Percentiles rank a stretch among this genome's conserved stretches.
These are phyloP conservation scores for Luperina testacea DNA, from an alignment of 2,888 invertebrate species.

Conservation along the genomic window DNA sequence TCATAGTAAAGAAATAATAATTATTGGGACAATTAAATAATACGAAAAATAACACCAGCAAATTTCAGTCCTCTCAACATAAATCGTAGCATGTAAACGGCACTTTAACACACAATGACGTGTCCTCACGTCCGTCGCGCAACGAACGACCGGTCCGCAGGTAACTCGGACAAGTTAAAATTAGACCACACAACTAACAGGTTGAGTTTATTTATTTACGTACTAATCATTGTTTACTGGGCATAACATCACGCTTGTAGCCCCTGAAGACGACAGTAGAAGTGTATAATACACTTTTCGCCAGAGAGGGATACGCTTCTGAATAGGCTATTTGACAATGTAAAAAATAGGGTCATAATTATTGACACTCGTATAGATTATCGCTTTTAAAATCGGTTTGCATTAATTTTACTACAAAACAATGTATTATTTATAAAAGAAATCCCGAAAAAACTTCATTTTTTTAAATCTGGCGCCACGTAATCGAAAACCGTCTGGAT, in stretches of 20 bases:
- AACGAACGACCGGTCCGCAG: constrained; percentile 46
- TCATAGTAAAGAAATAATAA: neutral
- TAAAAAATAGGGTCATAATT: no score
- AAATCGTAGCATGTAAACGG: constrained; percentile 52
- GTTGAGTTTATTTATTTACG: constrained; percentile 53
- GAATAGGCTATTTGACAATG: no score
- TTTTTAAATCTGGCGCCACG: no score
- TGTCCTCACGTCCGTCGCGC: constrained; percentile 28
- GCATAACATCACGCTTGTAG: neutral
- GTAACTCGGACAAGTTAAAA: constrained; percentile 53
- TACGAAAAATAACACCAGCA: neutral
- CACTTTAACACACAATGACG: constrained; percentile 19
- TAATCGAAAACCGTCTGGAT: no score
- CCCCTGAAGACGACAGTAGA: rapidly evolving
- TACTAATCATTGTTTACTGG: constrained; percentile 25
- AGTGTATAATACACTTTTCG: neutral
- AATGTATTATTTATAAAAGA: no score
- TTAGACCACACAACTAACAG: constrained; percentile 54
- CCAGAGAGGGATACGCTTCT: neutral
- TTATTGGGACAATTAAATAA: neutral
- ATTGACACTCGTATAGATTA: no score
- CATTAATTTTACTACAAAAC: no score
- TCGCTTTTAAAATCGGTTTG: no score
- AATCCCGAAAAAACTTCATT: no score
- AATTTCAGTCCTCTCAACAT: constrained; percentile 10